A percentile compares a stretch with the other conserved stretches of the same genome.
phyloP scores from a whole-genome alignment of 2,797 vertebrate species.

The Megalops cyprinoides region DNA sequence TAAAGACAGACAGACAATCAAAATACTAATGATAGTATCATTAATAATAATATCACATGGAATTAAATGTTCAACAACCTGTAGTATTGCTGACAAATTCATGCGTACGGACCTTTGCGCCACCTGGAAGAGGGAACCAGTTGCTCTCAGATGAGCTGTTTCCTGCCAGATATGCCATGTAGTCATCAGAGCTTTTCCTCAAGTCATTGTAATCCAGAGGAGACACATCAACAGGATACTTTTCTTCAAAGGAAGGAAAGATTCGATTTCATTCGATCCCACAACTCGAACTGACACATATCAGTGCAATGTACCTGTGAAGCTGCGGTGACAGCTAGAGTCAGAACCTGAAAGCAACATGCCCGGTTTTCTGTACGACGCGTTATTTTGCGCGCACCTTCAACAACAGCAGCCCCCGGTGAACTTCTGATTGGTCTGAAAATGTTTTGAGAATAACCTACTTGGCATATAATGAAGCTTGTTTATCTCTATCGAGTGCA shows the following conservation, averaged over 20 bases:
- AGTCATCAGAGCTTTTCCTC: constrained; percentile 45
- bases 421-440: neutral
- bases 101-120: constrained; percentile 53
- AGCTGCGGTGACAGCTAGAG: neutral
- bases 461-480: neutral
- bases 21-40: too few species aligned
- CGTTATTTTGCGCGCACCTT: neutral
- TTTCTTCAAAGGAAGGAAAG: constrained; percentile 33
- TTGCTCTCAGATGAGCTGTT: neutral
- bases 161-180: constrained; percentile 51
- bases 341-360: neutral
- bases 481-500: neutral
- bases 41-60: neutral
- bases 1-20: neutral
- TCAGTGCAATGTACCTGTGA: neutral
- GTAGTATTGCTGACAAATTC: neutral
- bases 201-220: constrained; percentile 50
- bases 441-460: neutral
- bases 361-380: neutral
- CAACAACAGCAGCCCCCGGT: neutral
- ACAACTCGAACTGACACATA: neutral
- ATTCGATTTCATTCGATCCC: neutral
- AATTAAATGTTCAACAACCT: neutral
- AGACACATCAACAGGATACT: constrained; percentile 67
- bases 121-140: constrained; percentile 48